Evolutionary conservation across 2,888 invertebrate genomes (phyloP).

Genomic region (Anthrax anthrax): DNA sequence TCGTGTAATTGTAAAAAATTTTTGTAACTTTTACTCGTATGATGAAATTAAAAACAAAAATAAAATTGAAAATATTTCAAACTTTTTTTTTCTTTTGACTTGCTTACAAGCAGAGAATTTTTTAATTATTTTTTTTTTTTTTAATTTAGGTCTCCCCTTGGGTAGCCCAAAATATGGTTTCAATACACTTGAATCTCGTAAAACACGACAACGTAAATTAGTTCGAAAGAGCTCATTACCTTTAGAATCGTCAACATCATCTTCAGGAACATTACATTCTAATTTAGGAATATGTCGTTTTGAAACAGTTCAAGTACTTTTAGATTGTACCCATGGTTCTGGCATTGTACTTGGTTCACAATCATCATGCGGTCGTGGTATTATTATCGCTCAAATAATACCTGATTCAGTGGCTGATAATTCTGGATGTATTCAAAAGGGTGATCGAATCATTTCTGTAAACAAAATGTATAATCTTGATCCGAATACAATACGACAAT

Average conservation of each 20-base stretch:
- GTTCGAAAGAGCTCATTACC: constrained; percentile 39
- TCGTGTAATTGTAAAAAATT: too few species aligned
- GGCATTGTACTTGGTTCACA: constrained; percentile 27
- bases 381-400: constrained; percentile 28
- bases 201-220: constrained; percentile 34
- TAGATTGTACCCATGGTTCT: constrained; percentile 34
- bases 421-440: constrained; percentile 58
- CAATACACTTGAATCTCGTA: constrained; percentile 41
- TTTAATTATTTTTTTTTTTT: too few species aligned
- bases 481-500: constrained; percentile 39
- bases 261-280: constrained; percentile 16
- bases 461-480: constrained; percentile 62
- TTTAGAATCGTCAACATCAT: constrained; percentile 17
- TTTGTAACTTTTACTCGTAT: too few species aligned
- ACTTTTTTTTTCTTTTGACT: too few species aligned
- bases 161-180: constrained; percentile 41
- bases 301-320: constrained; percentile 32
- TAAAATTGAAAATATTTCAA: too few species aligned
- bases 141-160: constrained; percentile 12
- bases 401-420: constrained; percentile 38
- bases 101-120: too few species aligned
- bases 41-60: too few species aligned
- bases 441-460: constrained; percentile 72
- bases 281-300: constrained; percentile 30
- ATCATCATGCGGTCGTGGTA: constrained; percentile 27